Evolutionary conservation across 2,113 vertebrate species (phyloP).

Genomic region (Caranx ignobilis): DNA sequence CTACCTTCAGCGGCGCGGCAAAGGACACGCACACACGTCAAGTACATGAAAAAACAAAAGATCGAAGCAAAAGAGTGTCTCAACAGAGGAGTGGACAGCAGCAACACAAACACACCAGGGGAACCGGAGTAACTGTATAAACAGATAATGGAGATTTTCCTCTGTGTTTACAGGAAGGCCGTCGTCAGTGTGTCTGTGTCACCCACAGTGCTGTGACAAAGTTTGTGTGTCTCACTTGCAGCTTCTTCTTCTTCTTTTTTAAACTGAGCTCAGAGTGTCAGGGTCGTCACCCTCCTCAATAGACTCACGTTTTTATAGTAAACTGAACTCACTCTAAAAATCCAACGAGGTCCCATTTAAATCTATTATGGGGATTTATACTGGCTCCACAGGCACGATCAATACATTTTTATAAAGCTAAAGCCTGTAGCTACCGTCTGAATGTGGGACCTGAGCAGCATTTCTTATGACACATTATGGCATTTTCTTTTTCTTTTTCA

Average conservation of each 20-base stretch:
- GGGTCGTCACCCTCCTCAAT: neutral
- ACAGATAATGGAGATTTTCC: neutral
- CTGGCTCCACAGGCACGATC: neutral
- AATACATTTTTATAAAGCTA: neutral
- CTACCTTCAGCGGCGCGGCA: constrained; percentile 29
- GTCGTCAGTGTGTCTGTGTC: neutral
- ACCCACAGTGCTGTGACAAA: constrained; percentile 32
- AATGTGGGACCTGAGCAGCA: neutral
- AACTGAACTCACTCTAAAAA: neutral
- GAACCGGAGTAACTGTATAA: neutral
- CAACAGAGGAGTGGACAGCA: neutral
- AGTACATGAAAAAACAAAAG: constrained; percentile 6
- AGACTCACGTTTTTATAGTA: neutral
- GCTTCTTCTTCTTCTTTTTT: neutral
- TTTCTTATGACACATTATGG: neutral
- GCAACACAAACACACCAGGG: neutral
- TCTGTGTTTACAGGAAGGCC: neutral
- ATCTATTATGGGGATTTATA: neutral
- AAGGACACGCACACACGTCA: neutral
- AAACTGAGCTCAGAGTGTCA: neutral
- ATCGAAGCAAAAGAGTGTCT: neutral
- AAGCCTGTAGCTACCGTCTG: neutral
- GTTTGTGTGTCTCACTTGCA: neutral
- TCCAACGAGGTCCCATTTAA: neutral
- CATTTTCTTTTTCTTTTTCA: neutral